Base-by-base conservation (phyloP, 2,113 vertebrate genomes). In the Coryphaenoides rupestris region DNA sequence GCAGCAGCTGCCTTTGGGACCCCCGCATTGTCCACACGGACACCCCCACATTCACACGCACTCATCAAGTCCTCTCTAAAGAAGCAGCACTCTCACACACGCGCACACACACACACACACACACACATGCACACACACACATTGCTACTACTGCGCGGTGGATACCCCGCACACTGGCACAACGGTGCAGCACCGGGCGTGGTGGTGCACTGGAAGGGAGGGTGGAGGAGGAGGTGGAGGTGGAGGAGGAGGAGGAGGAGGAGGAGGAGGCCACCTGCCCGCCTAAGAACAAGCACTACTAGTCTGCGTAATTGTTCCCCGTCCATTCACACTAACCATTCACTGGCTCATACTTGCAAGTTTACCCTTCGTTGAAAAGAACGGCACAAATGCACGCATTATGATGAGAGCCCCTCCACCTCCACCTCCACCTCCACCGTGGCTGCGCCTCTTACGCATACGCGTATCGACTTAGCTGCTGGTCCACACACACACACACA, bases 1-100 rank as follows among this genome's bases (percentile, higher is more conserved):
- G 89, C 91, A 92, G 92, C 93, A 94, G 93, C 93, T 94, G 93
- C 92, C 92, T 93, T 92, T 90, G 91, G 47, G 92, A 91, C 87
- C 88, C 89, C 88, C 81, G 89, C 87, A 92, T 94, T 94, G 93
- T 94, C 88, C 86, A 75, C 64, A 76, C 74, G 78, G 81, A 88
- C 84, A 81, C 92, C 84, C 86, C 86, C 87, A 86, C 90, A 88
- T 91, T 89, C 90, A 88, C 87, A 86, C 85, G 85, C 90, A 91
- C 88, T 90, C 90, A 87, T 91, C 90, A 79, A 90, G 89, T 76
- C 80, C 87, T 89, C 81, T 77, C 89, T n/a, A n/a, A n/a, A n/a
- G n/a, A n/a, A n/a, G n/a, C n/a, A n/a, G n/a, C n/a, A n/a, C n/a
- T n/a, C n/a, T n/a, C n/a, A n/a, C n/a, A n/a, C n/a, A n/a, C n/a